Base-by-base conservation (phyloP, 2,888 invertebrate genomes). In the Petrophora chlorosata region DNA sequence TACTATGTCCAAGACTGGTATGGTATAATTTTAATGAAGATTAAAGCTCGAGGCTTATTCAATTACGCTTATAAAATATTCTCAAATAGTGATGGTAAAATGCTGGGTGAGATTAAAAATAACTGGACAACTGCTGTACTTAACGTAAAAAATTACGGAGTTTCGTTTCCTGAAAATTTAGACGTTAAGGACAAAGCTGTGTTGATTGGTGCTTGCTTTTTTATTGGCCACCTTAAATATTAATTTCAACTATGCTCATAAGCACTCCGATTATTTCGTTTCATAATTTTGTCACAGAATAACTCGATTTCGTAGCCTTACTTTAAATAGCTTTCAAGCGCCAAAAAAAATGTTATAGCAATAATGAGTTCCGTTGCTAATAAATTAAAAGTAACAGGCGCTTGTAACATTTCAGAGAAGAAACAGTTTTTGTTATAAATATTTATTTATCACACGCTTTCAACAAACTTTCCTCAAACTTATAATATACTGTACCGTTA, bases 171-270 rank as follows among this genome's bases (percentile, higher is more conserved):
- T 0, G 45, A 54, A 0, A 69, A 71, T 5, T 61, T 76, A 56
- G 62, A 70, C 19, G 55, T 76, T 0, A 53, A 53, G 14, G 60
- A 70, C n/a, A 83, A 82, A 52, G 70, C 75, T 0, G 66, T 74
- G 12, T 34, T 82, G 10, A 50, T 82, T 0, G 81, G 79, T 8
- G 80, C 82, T 2, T 73, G 79, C 34, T 79, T 80, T 52, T 50
- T 81, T 15, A 75, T 80, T 19, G 70, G 69, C 15, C 72, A 58
- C 54, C 56, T 70, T 29, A 73, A 70, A 56, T 69, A 62, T 54
- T 56, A 35, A n/a, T n/a, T n/a, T n/a, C n/a, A n/a, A n/a, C n/a
- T n/a, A n/a, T n/a, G n/a, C n/a, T n/a, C n/a, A n/a, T n/a, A n/a
- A n/a, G n/a, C n/a, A n/a, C n/a, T n/a, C n/a, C n/a, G n/a, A n/a